These are phyloP conservation scores for Thermophis baileyi DNA, from an alignment of 2,113 vertebrate genomes.

Conservation along the genomic window DNA sequence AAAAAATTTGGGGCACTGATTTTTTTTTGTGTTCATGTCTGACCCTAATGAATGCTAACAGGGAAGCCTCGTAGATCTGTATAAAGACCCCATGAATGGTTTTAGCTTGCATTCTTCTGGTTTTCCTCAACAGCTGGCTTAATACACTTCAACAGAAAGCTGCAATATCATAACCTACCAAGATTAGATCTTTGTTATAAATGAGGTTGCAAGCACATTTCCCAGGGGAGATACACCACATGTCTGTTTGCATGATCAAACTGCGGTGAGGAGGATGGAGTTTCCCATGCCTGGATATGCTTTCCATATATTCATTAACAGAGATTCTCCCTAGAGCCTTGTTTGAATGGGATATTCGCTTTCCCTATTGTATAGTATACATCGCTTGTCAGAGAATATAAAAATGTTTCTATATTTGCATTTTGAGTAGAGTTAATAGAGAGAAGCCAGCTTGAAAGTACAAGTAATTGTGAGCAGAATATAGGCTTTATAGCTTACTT, in stretches of 20 bases:
- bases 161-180: slow-evolving; percentile 46
- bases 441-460: background rate
- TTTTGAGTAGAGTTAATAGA: background rate
- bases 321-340: slow-evolving; percentile 43
- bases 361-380: slow-evolving; percentile 37
- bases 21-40: slow-evolving; percentile 43
- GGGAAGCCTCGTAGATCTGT: slow-evolving; percentile 19
- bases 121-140: slow-evolving; percentile 39
- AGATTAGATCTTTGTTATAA: slow-evolving; percentile 59
- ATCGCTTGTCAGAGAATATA: slow-evolving; percentile 44
- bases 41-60: slow-evolving; percentile 41
- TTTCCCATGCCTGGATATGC: slow-evolving; percentile 56
- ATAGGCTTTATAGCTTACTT: background rate
- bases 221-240: slow-evolving; percentile 18
- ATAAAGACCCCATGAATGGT: slow-evolving; percentile 37
- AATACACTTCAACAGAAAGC: slow-evolving; percentile 45
- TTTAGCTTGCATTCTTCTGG: slow-evolving; percentile 33
- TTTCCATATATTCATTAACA: slow-evolving; percentile 59
- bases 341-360: slow-evolving; percentile 35
- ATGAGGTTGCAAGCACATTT: slow-evolving; percentile 49
- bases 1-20: background rate
- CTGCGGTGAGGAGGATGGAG: slow-evolving; percentile 47
- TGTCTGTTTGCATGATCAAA: slow-evolving; percentile 48
- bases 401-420: slow-evolving; percentile 5
- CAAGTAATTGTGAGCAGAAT: background rate